A percentile compares a stretch with the other conserved stretches of the same genome.
phyloP scores from a whole-genome alignment of 2,888 invertebrate genomes.

The Apocheima hispidaria region DNA sequence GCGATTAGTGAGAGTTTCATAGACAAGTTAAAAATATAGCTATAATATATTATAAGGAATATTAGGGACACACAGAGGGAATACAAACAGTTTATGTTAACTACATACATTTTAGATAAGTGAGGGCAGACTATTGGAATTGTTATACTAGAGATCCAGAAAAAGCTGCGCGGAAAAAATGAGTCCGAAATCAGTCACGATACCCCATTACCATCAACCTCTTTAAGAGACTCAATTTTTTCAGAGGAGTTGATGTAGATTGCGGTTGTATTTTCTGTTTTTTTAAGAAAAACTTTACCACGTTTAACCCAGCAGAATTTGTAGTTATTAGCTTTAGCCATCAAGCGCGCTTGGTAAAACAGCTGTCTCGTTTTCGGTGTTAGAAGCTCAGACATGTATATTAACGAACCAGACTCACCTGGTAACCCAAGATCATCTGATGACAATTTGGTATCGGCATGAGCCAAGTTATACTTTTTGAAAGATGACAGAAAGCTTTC shows the following conservation, averaged over 20 bases:
- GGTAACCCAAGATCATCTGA: not conserved
- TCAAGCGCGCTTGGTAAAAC: not conserved
- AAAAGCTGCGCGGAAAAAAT: not conserved
- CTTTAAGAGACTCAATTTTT: not conserved
- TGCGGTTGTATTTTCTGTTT: not conserved
- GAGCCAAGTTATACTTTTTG: not conserved
- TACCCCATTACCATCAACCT: not conserved
- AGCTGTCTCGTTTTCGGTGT: not conserved
- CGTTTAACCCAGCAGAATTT: not conserved
- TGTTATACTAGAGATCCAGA: not conserved
- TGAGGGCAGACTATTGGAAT: not conserved
- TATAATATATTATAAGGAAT: not conserved
- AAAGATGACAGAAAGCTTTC: not conserved
- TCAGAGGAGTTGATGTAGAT: not conserved
- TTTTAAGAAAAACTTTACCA: not conserved
- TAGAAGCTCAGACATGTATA: not conserved
- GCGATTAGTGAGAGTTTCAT: not conserved
- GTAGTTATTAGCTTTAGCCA: not conserved
- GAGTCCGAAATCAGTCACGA: not conserved
- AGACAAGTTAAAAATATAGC: not conserved
- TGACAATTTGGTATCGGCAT: not conserved
- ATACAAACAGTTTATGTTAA: not conserved
- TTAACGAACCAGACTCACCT: not conserved
- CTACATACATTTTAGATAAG: not conserved
- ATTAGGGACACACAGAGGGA: not conserved